A percentile compares a stretch with the other conserved stretches of the same genome.
Evolutionary conservation across 2,797 vertebrate genomes (phyloP).

Genomic region (Poecilia velifera): DNA sequence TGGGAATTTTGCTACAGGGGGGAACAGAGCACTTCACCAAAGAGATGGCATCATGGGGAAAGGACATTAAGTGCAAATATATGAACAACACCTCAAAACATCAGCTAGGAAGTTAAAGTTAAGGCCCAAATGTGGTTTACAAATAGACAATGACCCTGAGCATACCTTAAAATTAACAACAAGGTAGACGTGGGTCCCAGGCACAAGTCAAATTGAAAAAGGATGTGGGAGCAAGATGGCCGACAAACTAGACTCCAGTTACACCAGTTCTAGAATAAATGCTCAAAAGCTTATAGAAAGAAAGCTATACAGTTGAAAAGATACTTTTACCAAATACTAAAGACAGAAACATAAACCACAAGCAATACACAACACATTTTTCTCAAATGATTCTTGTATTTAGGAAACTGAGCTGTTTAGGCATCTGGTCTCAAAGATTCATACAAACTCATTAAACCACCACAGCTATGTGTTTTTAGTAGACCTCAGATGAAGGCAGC

Average conservation of each 20-base stretch:
- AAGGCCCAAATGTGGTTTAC: neutral
- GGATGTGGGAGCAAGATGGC: neutral
- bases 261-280: neutral
- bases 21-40: neutral
- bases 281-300: neutral
- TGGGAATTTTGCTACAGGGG: neutral
- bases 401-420: neutral
- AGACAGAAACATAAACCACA: neutral
- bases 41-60: neutral
- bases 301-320: neutral
- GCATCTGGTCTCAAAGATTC: neutral
- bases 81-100: neutral
- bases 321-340: neutral
- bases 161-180: neutral
- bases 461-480: neutral
- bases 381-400: neutral
- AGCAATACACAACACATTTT: neutral
- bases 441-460: neutral
- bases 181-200: too few relatives aligned
- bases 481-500: neutral
- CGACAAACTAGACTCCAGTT: neutral
- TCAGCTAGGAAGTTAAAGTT: neutral
- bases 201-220: too few relatives aligned
- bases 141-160: neutral
- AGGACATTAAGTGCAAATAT: neutral